Percentiles rank a stretch among this genome's conserved stretches.
These are phyloP conservation scores for Orthosia gracilis DNA, from an alignment of 2,888 invertebrate species.

Conservation along the genomic window DNA sequence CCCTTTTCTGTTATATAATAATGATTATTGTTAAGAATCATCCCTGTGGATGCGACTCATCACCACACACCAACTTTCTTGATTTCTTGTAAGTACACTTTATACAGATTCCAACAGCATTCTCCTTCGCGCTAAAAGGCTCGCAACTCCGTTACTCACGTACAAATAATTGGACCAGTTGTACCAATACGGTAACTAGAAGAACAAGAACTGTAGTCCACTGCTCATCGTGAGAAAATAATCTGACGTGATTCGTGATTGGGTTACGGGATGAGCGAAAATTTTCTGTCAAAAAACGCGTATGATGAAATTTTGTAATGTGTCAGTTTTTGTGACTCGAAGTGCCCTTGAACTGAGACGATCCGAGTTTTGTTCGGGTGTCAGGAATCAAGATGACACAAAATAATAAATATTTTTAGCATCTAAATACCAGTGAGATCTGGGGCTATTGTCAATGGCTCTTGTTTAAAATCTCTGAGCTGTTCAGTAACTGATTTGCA, in stretches of 20 bases:
- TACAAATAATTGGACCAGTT: conserved; percentile 55
- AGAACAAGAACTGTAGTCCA: conserved; percentile 40
- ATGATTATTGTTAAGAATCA: neutral
- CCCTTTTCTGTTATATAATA: neutral
- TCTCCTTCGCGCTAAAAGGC: conserved; percentile 48
- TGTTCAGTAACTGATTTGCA: no score
- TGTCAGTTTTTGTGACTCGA: conserved; percentile 17
- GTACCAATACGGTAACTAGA: conserved; percentile 47
- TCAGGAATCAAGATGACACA: no score
- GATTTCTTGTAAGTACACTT: neutral
- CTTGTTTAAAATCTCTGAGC: no score
- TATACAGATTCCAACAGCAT: conserved; percentile 44
- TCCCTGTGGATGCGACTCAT: neutral
- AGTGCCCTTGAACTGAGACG: neutral
- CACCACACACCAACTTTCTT: neutral
- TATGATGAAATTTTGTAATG: conserved; percentile 23
- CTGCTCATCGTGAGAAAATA: conserved; percentile 53
- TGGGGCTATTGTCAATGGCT: no score
- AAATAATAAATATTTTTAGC: no score
- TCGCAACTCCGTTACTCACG: conserved; percentile 31
- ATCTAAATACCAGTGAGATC: no score
- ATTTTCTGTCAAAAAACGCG: conserved; percentile 15
- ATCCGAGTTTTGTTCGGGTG: neutral
- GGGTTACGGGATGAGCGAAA: conserved; percentile 33
- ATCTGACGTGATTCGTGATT: conserved; percentile 43